A percentile compares a stretch with the other conserved stretches of the same genome.
phyloP scores from a whole-genome alignment of 1,140 invertebrate species.

The Macrotrachela quadricornifera region DNA sequence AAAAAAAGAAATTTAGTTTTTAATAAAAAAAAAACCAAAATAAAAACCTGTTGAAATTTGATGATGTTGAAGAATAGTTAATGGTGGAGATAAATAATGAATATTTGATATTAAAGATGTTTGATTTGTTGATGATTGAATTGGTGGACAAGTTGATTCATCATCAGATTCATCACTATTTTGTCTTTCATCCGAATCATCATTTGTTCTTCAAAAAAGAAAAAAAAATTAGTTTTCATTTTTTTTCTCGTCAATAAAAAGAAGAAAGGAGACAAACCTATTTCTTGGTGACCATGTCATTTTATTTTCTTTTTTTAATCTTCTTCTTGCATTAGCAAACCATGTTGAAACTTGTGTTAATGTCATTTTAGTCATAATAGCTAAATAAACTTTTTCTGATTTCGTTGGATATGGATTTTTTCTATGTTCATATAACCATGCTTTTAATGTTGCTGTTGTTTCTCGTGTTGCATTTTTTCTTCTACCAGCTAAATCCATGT shows the following conservation, averaged over 20 bases:
- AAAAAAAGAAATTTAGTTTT: too few relatives aligned
- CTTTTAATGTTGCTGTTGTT: slow-evolving; percentile 76
- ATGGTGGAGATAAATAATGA: too few relatives aligned
- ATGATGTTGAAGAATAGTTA: too few relatives aligned
- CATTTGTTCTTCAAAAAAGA: neutral
- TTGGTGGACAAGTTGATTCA: neutral
- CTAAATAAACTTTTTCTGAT: slow-evolving; percentile 94
- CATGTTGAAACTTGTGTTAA: slow-evolving; percentile 50
- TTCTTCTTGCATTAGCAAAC: slow-evolving; percentile 20
- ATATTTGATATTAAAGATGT: too few relatives aligned
- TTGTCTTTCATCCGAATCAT: neutral
- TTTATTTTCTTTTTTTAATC: slow-evolving; percentile 87
- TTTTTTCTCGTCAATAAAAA: neutral
- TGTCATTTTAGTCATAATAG: slow-evolving; percentile 96
- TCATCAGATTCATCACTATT: neutral
- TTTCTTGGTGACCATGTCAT: slow-evolving; percentile 73
- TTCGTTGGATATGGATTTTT: slow-evolving; percentile 98
- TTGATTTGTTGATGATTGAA: too few relatives aligned
- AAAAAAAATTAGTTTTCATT: neutral
- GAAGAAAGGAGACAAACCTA: neutral
- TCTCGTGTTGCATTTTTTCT: slow-evolving; percentile 86
- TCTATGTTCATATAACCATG: slow-evolving; percentile 92
- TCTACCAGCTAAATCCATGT: neutral
- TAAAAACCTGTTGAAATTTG: too few relatives aligned
- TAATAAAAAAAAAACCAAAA: too few relatives aligned